Evolutionary conservation across 2,888 invertebrate genomes (phyloP).

Genomic region (Halocaridina rubra): DNA sequence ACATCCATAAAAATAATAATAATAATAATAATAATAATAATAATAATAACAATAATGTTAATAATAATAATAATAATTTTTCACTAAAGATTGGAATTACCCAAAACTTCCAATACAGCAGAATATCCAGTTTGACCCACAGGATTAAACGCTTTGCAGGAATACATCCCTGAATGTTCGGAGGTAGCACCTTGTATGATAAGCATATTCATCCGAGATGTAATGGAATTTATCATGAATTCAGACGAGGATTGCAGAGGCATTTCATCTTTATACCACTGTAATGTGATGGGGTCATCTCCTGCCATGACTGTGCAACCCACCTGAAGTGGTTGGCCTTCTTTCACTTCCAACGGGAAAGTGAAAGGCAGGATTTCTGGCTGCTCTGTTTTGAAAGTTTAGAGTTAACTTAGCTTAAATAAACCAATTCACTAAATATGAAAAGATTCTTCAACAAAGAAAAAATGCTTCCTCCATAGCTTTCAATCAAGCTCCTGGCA

Average conservation of each 20-base stretch:
- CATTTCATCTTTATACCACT: constrained; percentile 71
- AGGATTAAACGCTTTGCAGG: constrained; percentile 74
- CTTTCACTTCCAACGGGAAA: constrained; percentile 51
- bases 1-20: too few species aligned
- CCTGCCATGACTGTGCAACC: constrained; percentile 67
- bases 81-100: too few species aligned
- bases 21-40: too few species aligned
- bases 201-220: constrained; percentile 64
- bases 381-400: constrained; percentile 24
- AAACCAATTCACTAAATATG: too few species aligned
- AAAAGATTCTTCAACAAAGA: too few species aligned
- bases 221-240: constrained; percentile 65
- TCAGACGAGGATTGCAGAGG: constrained; percentile 65
- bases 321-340: constrained; percentile 52
- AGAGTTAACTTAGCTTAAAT: too few species aligned
- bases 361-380: constrained; percentile 56
- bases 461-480: too few species aligned
- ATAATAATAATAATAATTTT: too few species aligned
- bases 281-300: constrained; percentile 67
- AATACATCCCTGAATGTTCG: constrained; percentile 73
- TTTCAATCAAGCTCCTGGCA: too few species aligned
- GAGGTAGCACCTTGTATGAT: constrained; percentile 64
- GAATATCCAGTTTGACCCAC: constrained; percentile 70
- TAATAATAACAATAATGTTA: too few species aligned
- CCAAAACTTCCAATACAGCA: constrained; percentile 64